Percentiles rank a stretch among this genome's conserved stretches.
Evolutionary conservation across 2,888 invertebrate genomes (phyloP).

Genomic region (Chrysodeixis includens): DNA sequence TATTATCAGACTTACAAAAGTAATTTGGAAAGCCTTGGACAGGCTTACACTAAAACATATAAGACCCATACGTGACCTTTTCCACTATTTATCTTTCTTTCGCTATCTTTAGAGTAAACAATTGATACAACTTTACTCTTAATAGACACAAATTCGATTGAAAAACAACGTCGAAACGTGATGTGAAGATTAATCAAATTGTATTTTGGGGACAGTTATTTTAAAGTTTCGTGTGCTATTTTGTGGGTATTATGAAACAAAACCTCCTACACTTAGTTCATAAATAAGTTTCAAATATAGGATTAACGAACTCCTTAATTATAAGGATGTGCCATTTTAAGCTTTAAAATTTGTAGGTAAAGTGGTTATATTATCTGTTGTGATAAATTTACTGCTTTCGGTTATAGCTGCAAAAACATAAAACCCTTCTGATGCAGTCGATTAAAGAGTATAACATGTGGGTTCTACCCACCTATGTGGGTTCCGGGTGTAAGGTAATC

Average conservation of each 20-base stretch:
- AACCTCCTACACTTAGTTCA: not conserved
- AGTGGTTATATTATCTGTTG: too few species aligned
- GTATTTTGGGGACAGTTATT: conserved; percentile 15
- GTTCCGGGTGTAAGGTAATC: too few species aligned
- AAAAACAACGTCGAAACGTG: conserved; percentile 44
- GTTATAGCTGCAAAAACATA: too few species aligned
- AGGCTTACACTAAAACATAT: not conserved
- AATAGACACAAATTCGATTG: conserved; percentile 27
- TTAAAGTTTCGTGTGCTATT: not conserved
- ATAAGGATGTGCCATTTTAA: too few species aligned
- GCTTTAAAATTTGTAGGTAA: too few species aligned
- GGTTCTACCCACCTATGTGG: too few species aligned
- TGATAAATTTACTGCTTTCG: too few species aligned
- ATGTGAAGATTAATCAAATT: conserved; percentile 45
- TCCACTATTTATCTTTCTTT: conserved; percentile 16
- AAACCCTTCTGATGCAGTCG: too few species aligned
- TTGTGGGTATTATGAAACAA: not conserved
- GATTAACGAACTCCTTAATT: too few species aligned
- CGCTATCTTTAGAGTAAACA: conserved; percentile 15
- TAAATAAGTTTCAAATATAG: too few species aligned
- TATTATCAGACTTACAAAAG: not conserved
- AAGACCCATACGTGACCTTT: not conserved
- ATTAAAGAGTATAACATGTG: too few species aligned
- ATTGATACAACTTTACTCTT: conserved; percentile 22
- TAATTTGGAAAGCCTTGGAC: not conserved